A percentile compares a stretch with the other conserved stretches of the same genome.
phyloP scores from a whole-genome alignment of 2,113 vertebrate genomes.

The Bubo bubo region DNA sequence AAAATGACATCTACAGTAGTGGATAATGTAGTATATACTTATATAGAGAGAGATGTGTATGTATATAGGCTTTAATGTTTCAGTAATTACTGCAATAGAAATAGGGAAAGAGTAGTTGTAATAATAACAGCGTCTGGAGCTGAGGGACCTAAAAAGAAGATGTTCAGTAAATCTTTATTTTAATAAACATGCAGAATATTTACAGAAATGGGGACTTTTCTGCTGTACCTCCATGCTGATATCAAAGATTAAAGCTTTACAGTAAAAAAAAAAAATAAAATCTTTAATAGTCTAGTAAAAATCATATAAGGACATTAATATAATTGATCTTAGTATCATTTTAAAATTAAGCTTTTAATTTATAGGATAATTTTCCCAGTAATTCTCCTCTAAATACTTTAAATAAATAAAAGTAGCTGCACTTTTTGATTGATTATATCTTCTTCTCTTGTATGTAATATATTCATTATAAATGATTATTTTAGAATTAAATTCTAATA shows the following conservation, averaged over 20 bases:
- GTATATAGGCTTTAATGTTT: background rate
- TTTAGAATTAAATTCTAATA: background rate
- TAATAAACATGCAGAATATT: background rate
- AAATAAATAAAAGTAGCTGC: background rate
- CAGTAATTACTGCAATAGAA: background rate
- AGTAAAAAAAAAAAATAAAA: background rate
- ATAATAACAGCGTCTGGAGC: background rate
- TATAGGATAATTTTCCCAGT: background rate
- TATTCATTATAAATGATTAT: background rate
- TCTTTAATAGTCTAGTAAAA: background rate
- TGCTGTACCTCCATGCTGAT: background rate
- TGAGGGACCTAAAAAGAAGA: background rate
- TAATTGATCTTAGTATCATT: background rate
- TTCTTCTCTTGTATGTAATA: background rate
- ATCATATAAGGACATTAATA: background rate
- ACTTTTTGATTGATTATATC: background rate
- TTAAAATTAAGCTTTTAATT: background rate
- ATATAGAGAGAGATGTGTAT: fast-evolving
- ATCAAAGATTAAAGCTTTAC: background rate
- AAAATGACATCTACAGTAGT: background rate
- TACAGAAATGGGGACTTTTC: background rate
- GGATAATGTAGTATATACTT: background rate
- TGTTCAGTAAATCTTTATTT: background rate
- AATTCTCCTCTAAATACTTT: background rate
- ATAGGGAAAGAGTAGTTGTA: background rate